Evolutionary conservation across 2,113 vertebrate species (phyloP).

Genomic region (Spizaetus ornatus): DNA sequence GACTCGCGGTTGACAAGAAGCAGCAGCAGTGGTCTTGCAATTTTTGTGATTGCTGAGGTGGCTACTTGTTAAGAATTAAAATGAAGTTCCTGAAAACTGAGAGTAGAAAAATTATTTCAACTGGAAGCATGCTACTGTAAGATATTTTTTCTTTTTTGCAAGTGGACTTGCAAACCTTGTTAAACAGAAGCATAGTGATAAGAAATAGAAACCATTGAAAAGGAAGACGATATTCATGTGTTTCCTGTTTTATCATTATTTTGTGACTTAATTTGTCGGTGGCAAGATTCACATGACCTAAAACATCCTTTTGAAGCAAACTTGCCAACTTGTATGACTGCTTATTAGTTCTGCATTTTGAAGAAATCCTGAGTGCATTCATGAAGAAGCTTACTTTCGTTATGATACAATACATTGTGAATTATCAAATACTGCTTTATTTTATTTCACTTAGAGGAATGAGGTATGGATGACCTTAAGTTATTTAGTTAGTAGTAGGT

Average conservation of each 20-base stretch:
- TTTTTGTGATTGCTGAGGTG: background rate
- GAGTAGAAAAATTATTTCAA: background rate
- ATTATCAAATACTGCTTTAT: background rate
- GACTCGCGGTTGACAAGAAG: background rate
- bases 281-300: conserved; percentile 34
- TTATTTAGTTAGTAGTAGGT: background rate
- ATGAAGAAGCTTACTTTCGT: background rate
- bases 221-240: conserved; percentile 41
- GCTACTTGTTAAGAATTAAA: background rate
- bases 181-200: background rate
- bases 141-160: background rate
- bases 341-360: conserved; percentile 7
- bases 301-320: conserved; percentile 22
- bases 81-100: background rate
- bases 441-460: background rate
- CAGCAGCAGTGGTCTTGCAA: background rate
- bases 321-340: background rate
- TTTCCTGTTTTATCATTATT: conserved; percentile 53
- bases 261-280: background rate
- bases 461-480: background rate
- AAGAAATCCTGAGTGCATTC: background rate
- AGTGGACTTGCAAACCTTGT: background rate
- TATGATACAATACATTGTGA: background rate
- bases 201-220: conserved; percentile 13
- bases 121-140: background rate